These are phyloP conservation scores for Epinephelus fuscoguttatus DNA, from an alignment of 2,113 vertebrate genomes.

Conservation along the genomic window DNA sequence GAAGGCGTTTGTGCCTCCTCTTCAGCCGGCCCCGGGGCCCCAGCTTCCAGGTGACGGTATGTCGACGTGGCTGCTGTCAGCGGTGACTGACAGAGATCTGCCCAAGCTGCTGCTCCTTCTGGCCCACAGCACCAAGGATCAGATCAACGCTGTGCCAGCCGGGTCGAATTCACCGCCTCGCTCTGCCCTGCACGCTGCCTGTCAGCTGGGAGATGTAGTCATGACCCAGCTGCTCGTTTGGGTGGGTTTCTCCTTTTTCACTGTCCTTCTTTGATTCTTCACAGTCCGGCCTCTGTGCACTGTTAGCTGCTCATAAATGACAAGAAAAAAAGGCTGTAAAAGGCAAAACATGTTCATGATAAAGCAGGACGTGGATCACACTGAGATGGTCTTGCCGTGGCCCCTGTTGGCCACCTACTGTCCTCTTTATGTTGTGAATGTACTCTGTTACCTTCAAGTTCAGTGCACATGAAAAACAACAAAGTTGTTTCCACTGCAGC, in stretches of 20 bases:
- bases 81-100: slow-evolving; percentile 90
- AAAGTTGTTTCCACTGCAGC: too few species aligned
- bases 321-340: not conserved
- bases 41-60: slow-evolving; percentile 73
- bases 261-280: not conserved
- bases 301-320: not conserved
- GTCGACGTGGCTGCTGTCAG: slow-evolving; percentile 85
- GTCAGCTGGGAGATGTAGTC: slow-evolving; percentile 92
- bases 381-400: not conserved
- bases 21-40: slow-evolving; percentile 75
- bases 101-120: slow-evolving; percentile 90
- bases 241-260: slow-evolving; percentile 81
- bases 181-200: slow-evolving; percentile 91
- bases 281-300: not conserved
- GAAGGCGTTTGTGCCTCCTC: slow-evolving; percentile 89
- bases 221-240: slow-evolving; percentile 97
- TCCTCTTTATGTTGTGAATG: too few species aligned
- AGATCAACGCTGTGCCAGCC: slow-evolving; percentile 84
- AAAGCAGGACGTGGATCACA: too few species aligned
- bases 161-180: slow-evolving; percentile 75
- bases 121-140: slow-evolving; percentile 93
- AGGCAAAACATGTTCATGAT: too few species aligned
- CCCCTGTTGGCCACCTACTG: not conserved
- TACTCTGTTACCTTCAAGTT: not conserved
- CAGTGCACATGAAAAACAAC: not conserved